Evolutionary conservation across 2,888 invertebrate species (phyloP).

Genomic region (Vesta saturnalis): DNA sequence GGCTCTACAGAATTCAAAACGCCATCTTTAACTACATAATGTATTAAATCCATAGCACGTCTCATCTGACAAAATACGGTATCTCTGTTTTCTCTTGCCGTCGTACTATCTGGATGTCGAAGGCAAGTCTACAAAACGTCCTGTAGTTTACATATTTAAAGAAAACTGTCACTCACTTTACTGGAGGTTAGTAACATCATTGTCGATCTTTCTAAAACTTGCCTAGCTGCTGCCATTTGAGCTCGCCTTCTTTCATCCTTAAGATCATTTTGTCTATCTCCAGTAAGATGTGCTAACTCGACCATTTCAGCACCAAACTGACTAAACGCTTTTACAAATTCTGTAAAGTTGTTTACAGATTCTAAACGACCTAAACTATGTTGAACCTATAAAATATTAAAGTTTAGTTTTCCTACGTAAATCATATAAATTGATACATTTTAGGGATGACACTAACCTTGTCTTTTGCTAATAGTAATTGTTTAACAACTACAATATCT

Average conservation of each 20-base stretch:
- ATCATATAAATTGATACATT: too few relatives aligned
- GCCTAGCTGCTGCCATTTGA: slow-evolving; percentile 96
- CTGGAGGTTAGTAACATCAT: slow-evolving; percentile 97
- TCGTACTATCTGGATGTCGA: slow-evolving; percentile 92
- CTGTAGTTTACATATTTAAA: too few relatives aligned
- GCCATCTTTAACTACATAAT: slow-evolving; percentile 97
- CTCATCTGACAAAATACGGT: slow-evolving; percentile 99
- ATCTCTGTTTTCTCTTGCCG: slow-evolving; percentile 94
- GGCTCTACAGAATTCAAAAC: slow-evolving; percentile 71
- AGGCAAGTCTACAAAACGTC: slow-evolving; percentile 77
- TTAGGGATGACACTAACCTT: slow-evolving; percentile 73
- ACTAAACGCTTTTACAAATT: slow-evolving; percentile 98
- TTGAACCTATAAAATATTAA: slow-evolving; percentile 69
- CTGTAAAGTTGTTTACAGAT: slow-evolving; percentile 91
- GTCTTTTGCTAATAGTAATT: slow-evolving; percentile 94
- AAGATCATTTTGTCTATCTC: slow-evolving; percentile 81
- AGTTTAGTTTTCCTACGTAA: slow-evolving; percentile 11
- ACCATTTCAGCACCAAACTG: slow-evolving; percentile 99
- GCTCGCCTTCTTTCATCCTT: slow-evolving; percentile 94
- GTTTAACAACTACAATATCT: slow-evolving; percentile 97
- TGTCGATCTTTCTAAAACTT: slow-evolving; percentile 94
- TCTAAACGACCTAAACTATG: slow-evolving; percentile 85
- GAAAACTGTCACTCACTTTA: slow-evolving; percentile 70
- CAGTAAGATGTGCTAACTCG: slow-evolving; percentile 94
- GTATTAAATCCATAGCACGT: slow-evolving; percentile 95